Conservation (phyloP, 2,888 invertebrate species). For the Ligdia adustata region DNA sequence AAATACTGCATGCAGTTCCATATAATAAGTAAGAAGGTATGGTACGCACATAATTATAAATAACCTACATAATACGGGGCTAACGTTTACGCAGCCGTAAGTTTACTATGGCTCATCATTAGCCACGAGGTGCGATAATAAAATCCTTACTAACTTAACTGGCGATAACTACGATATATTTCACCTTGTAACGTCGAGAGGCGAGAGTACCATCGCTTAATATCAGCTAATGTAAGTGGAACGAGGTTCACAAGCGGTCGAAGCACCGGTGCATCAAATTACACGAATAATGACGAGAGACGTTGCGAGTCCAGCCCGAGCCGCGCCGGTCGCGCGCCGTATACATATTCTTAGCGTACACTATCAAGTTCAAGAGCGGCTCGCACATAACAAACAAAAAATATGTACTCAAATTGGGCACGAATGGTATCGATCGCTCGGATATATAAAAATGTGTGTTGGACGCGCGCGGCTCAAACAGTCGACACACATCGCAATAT, state of each 20-base stretch:
- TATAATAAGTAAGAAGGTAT: too few species aligned
- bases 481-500: constrained; percentile 73
- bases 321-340: constrained; percentile 36
- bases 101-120: constrained; percentile 27
- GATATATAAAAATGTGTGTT: constrained; percentile 77
- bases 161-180: too few species aligned
- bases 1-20: too few species aligned
- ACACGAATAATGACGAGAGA: constrained; percentile 55
- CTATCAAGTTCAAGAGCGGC: constrained; percentile 74
- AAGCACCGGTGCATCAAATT: constrained; percentile 65
- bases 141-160: constrained; percentile 26
- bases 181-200: constrained; percentile 58
- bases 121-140: constrained; percentile 47
- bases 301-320: constrained; percentile 38
- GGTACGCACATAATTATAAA: too few species aligned
- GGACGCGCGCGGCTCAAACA: constrained; percentile 78
- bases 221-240: constrained; percentile 73
- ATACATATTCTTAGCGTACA: constrained; percentile 51
- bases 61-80: too few species aligned
- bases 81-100: too few species aligned
- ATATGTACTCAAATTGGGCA: constrained; percentile 74
- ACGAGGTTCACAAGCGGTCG: constrained; percentile 79
- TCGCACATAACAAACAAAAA: constrained; percentile 60
- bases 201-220: constrained; percentile 59
- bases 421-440: constrained; percentile 76